Evolutionary conservation across 2,888 invertebrate genomes (phyloP), one percentile per base, ranked within the genome.

Genomic region (Chaitophorus viminalis): DNA sequence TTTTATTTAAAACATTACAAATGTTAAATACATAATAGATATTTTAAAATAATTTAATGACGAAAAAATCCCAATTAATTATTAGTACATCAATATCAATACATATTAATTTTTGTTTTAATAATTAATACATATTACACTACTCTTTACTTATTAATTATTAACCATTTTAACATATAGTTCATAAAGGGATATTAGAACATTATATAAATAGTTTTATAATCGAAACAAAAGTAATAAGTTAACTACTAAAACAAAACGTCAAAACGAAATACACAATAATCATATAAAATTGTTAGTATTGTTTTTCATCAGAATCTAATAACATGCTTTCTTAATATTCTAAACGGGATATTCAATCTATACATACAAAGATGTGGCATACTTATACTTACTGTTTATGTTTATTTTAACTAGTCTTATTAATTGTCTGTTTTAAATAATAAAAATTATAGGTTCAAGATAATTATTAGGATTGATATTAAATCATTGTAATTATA

Each of bases 311-410:
- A 6, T 76, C 65, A 84, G 46, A 83, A 65, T 46, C 25, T 76
- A 68, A 68, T 84, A 84, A 84, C 76, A 84, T 84, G 65, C 76
- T 68, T 84, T 84, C 84, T 84, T 84, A 84, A 77, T 68, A 76
- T 84, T 84, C 75, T 84, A 84, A 75, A 39, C 29, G 29, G 84
- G 68, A 65, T 83, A 84, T 76, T 84, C 18, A 21, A 84, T 46
- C 46, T 84, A 31, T 84, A 84, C 84, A 84, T 76, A 77, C 46
- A 60, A 84, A 39, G 31, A 84, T 17, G 17, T 75, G 54, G 31
- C 25, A 76, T 84, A n/a, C 60, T 75, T 25, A 29, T 29, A 14
- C 11, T 83, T 29, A 33, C 46, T 36, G 52, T 36, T 82, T 84
- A 31, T 65, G 60, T 75, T 79, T 79, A 39, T 39, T 79, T 39